Base-by-base conservation (phyloP, 2,113 vertebrate species). In the Pelobates fuscus region DNA sequence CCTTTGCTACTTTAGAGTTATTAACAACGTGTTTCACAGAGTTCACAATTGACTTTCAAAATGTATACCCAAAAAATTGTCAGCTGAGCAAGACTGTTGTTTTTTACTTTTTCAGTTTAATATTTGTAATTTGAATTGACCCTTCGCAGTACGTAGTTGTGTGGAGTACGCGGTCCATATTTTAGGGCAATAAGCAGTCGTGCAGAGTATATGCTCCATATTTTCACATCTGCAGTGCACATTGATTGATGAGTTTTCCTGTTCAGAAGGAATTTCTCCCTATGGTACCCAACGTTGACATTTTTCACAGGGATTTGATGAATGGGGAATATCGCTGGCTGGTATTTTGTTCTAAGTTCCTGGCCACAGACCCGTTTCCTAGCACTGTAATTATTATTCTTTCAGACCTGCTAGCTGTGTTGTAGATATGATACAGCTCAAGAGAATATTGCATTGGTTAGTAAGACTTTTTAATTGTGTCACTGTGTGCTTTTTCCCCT, bases 241-340 rank as follows among this genome's bases (percentile, higher is more conserved):
- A 14, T 23, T 63, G 70, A 72, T 52, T 32, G 59, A 72, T 72
- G 30, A 29, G 10, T 18, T 29, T 37, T 58, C 54, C 57, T 23
- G 52, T 17, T 55, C 52, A 55, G 6, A 23, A 55, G 20, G 21
- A 20, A 55, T 55, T 55, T 8, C 8, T 20, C 8, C 52, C n/a
- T 6, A 11, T 55, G 32, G 32, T 20, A 8, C 52, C 21, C 52
- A 55, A 23, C 12, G 52, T 8, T 5, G n/a, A 2, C 18, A 55
- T 55, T 23, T 55, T 55, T 55, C 52, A 21, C 20, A 24, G 29
- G 25, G 29, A 58, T 69, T 69, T 69, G 70, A 63, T 63, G 70
- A 58, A 63, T 72, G 43, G 20, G 70, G 17, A 15, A 15, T n/a
- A 61, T 25, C 7, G 14, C 41, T 54, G 60, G 46, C 49, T 7